Evolutionary conservation across 2,888 invertebrate species (phyloP).

Genomic region (Pseudococcus jackbeardsleyi): DNA sequence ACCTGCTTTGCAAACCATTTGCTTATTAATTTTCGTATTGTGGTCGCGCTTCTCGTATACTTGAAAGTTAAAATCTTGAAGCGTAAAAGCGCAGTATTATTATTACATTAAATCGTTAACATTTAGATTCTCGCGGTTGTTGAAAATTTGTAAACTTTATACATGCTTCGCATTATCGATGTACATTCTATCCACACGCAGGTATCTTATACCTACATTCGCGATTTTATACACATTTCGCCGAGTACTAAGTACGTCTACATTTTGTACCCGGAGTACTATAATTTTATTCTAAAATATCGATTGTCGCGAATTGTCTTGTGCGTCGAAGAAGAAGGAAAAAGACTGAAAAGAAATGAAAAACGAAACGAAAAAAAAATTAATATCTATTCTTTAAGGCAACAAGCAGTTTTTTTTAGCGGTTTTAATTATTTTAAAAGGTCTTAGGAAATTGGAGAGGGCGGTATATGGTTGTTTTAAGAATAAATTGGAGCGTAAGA

Average conservation of each 20-base stretch:
- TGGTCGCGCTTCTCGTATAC: constrained; percentile 4
- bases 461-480: constrained; percentile 31
- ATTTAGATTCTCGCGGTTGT: constrained; percentile 15
- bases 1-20: constrained; percentile 31
- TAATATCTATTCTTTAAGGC: constrained; percentile 5
- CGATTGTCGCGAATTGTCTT: background rate
- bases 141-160: constrained; percentile 35
- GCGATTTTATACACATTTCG: background rate
- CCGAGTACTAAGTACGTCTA: background rate
- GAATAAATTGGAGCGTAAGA: constrained; percentile 49
- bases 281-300: background rate
- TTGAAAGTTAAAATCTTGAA: constrained; percentile 38
- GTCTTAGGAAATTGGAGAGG: constrained; percentile 40
- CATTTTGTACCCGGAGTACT: background rate
- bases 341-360: background rate
- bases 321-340: background rate
- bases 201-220: background rate
- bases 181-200: background rate
- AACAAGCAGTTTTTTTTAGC: constrained; percentile 25
- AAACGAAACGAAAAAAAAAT: background rate
- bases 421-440: constrained; percentile 47
- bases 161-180: constrained; percentile 8
- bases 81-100: constrained; percentile 33
- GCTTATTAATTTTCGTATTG: constrained; percentile 41
- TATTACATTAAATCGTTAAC: constrained; percentile 41